phyloP scores from a whole-genome alignment of 2,888 invertebrate genomes.

The Ophion ventricosus region DNA sequence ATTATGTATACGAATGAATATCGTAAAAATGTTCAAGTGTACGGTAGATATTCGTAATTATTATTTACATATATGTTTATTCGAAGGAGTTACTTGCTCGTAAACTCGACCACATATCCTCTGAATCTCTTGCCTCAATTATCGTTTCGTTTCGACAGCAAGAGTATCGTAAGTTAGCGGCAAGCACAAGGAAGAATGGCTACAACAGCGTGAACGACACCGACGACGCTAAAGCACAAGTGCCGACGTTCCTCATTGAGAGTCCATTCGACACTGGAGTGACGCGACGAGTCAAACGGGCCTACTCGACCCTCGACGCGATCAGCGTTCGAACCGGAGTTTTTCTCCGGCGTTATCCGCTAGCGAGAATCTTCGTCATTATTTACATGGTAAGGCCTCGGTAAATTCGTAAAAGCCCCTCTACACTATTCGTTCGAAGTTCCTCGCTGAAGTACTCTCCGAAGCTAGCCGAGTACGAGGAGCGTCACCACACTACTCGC shows the following conservation, averaged over 20 bases:
- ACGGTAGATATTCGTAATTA: too few relatives aligned
- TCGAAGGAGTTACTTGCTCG: too few relatives aligned
- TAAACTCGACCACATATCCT: too few relatives aligned
- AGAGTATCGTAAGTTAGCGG: constrained; percentile 86
- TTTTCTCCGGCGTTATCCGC: constrained; percentile 91
- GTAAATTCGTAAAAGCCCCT: not conserved
- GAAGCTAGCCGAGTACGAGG: too few relatives aligned
- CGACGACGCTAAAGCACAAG: constrained; percentile 88
- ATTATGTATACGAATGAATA: too few relatives aligned
- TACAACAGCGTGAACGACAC: constrained; percentile 87
- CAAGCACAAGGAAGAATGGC: constrained; percentile 84
- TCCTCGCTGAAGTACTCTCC: too few relatives aligned
- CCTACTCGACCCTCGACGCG: constrained; percentile 90
- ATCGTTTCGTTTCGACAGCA: constrained; percentile 82
- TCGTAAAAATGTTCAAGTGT: too few relatives aligned
- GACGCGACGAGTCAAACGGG: constrained; percentile 90
- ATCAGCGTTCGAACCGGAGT: constrained; percentile 91
- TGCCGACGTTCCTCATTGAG: constrained; percentile 89
- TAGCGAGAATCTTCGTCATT: constrained; percentile 92
- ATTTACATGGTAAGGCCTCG: constrained; percentile 89
- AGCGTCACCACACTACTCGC: too few relatives aligned
- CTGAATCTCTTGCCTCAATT: not conserved
- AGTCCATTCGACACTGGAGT: constrained; percentile 91
- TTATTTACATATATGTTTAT: too few relatives aligned
- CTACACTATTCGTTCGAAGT: too few relatives aligned